Evolutionary conservation across 1,140 invertebrate species (phyloP).

Genomic region (Leptonema lineaticorne): DNA sequence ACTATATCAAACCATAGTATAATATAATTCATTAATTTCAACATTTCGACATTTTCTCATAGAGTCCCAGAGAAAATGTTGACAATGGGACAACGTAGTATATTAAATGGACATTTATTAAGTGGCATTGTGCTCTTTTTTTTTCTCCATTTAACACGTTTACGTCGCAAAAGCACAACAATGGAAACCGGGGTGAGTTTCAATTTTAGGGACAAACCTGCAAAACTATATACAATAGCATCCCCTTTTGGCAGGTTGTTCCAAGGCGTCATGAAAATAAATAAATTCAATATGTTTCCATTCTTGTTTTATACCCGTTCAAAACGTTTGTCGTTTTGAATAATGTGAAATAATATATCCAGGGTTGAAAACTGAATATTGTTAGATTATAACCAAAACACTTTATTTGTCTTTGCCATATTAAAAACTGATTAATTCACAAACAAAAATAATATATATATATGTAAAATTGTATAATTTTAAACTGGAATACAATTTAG

Average conservation of each 20-base stretch:
- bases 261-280: not conserved
- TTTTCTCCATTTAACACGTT: conserved; percentile 15
- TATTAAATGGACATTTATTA: conserved; percentile 33
- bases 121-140: conserved; percentile 19
- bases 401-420: too few relatives aligned
- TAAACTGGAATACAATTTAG: too few relatives aligned
- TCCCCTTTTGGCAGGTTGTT: conserved; percentile 12
- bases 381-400: too few relatives aligned
- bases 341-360: too few relatives aligned
- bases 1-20: too few relatives aligned
- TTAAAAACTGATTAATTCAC: too few relatives aligned
- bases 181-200: not conserved
- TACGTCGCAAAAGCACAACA: not conserved
- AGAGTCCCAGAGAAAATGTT: not conserved
- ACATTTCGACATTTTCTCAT: not conserved
- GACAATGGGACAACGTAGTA: conserved; percentile 12
- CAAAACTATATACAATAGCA: not conserved
- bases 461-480: too few relatives aligned
- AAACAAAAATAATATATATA: too few relatives aligned
- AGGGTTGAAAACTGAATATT: too few relatives aligned
- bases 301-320: too few relatives aligned
- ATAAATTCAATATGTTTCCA: not conserved
- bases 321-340: too few relatives aligned
- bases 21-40: too few relatives aligned
- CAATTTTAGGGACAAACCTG: not conserved